These are phyloP conservation scores for Aethes cnicana DNA, from an alignment of 2,888 invertebrate genomes.

Conservation along the genomic window DNA sequence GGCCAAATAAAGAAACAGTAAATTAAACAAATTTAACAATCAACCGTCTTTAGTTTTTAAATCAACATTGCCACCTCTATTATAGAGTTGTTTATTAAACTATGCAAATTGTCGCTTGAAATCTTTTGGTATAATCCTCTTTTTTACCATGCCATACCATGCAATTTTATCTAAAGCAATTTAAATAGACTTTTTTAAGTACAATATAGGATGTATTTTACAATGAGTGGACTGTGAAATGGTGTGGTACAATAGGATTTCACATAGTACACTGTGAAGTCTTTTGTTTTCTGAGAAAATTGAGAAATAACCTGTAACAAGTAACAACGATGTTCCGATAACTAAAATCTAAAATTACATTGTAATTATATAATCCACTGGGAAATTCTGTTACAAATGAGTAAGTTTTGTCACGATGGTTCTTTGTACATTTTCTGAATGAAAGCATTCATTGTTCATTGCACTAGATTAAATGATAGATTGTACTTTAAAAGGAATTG, in stretches of 20 bases:
- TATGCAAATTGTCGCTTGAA: background rate
- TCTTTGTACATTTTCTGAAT: background rate
- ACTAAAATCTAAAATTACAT: constrained; percentile 3
- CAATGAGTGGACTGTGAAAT: background rate
- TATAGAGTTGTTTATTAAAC: background rate
- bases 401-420: constrained; percentile 12
- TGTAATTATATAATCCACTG: constrained; percentile 20
- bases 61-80: background rate
- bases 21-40: background rate
- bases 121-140: background rate
- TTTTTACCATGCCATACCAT: background rate
- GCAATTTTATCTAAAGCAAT: background rate
- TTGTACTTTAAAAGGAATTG: no score
- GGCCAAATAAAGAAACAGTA: constrained; percentile 13
- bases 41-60: background rate
- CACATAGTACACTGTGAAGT: constrained; percentile 31
- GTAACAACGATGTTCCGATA: constrained; percentile 3
- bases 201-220: constrained; percentile 15
- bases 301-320: constrained; percentile 34
- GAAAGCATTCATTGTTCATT: background rate
- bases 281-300: constrained; percentile 38
- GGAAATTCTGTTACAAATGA: constrained; percentile 17
- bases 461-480: background rate
- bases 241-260: constrained; percentile 24
- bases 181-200: background rate